Conservation (phyloP, 2,888 invertebrate species). For the Drosophila parthenogenetica region DNA sequence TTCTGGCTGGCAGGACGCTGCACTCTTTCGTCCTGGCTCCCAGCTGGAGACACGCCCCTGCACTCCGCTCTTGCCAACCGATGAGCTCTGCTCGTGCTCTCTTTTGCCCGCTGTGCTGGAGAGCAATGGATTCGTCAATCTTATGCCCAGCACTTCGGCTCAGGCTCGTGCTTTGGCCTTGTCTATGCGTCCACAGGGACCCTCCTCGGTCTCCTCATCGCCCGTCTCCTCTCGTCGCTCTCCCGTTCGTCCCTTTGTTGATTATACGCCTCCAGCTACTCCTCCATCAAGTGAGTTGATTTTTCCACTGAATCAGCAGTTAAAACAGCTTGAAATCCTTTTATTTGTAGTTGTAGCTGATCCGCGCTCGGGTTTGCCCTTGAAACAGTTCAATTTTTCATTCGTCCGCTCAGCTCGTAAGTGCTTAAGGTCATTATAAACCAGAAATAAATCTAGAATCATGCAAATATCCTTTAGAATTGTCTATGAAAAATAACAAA, state of each 20-base stretch:
- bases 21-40: neutral
- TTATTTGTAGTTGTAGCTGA: too few species aligned
- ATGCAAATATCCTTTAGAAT: too few species aligned
- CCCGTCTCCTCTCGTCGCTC: neutral
- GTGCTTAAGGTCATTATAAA: too few species aligned
- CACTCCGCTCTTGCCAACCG: neutral
- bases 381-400: too few species aligned
- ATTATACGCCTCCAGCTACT: neutral
- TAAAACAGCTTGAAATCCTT: too few species aligned
- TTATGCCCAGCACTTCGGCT: slow-evolving; percentile 42
- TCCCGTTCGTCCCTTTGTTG: neutral
- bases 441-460: too few species aligned
- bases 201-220: neutral
- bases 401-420: too few species aligned
- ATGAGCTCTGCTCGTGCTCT: rapidly evolving
- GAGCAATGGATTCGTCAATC: neutral
- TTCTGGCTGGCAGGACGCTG: neutral
- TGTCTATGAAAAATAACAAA: too few species aligned
- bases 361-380: too few species aligned
- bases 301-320: too few species aligned
- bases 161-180: slow-evolving; percentile 23
- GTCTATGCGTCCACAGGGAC: neutral
- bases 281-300: neutral
- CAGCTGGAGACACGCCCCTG: slow-evolving; percentile 5
- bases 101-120: neutral